Evolutionary conservation across 2,113 vertebrate species (phyloP).

Genomic region (Astur gentilis): DNA sequence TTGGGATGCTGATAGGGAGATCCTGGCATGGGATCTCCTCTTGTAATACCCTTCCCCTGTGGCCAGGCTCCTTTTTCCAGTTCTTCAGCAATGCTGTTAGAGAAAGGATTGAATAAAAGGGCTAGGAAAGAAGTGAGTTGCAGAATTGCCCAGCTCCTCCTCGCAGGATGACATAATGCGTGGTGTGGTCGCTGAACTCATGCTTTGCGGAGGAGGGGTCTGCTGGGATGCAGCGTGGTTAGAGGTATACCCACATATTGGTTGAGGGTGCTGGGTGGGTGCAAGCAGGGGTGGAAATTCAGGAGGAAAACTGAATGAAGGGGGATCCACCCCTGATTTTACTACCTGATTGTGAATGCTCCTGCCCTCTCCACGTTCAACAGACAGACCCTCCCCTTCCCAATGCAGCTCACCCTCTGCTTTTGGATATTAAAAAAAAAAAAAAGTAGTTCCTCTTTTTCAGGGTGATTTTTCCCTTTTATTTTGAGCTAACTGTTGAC

Average conservation of each 20-base stretch:
- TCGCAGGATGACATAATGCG: conserved; percentile 49
- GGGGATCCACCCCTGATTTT: neutral
- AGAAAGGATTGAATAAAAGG: neutral
- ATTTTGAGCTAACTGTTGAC: neutral
- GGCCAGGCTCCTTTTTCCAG: neutral
- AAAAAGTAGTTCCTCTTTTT: neutral
- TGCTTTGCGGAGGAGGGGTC: neutral
- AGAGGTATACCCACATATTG: neutral
- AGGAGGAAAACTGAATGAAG: neutral
- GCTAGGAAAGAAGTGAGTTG: neutral
- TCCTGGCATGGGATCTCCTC: neutral
- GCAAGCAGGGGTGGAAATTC: neutral
- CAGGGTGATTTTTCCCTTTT: neutral
- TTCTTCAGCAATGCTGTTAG: neutral
- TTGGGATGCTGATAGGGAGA: neutral
- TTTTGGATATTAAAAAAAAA: neutral
- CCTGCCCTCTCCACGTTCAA: neutral
- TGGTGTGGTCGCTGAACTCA: conserved; percentile 7
- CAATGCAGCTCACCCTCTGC: neutral
- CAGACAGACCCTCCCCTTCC: neutral
- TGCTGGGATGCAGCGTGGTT: neutral
- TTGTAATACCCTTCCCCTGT: neutral
- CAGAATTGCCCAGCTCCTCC: conserved; percentile 50
- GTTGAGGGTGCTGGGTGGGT: neutral
- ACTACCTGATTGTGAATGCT: neutral